phyloP scores from a whole-genome alignment of 2,797 vertebrate species.

The Todus mexicanus region DNA sequence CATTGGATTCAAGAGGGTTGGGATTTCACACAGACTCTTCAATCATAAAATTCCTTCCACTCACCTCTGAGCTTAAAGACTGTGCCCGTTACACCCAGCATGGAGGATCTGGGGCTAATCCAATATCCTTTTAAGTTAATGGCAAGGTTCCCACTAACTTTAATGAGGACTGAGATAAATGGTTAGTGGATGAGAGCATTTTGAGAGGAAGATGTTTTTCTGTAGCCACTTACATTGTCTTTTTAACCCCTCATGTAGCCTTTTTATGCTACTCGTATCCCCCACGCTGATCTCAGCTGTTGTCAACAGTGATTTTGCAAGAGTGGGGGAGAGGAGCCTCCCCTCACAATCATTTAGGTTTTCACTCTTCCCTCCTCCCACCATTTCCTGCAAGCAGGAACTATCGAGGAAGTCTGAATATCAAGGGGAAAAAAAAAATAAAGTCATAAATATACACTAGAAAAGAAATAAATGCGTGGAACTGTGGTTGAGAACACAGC shows the following conservation, averaged over 20 bases:
- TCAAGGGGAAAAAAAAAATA: neutral
- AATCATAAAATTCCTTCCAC: neutral
- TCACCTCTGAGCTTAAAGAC: constrained; percentile 51
- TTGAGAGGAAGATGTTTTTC: neutral
- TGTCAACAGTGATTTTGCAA: neutral
- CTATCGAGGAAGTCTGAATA: neutral
- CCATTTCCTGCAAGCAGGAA: neutral
- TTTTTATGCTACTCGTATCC: neutral
- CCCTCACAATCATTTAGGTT: neutral
- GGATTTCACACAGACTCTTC: constrained; percentile 1
- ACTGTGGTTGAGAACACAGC: neutral
- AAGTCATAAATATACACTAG: neutral
- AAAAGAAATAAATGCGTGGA: neutral
- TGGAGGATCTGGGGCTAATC: neutral
- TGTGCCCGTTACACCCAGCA: constrained; percentile 3
- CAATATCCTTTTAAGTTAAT: constrained; percentile 19
- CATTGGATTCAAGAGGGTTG: neutral
- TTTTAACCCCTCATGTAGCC: neutral
- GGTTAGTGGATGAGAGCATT: neutral
- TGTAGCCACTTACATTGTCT: neutral
- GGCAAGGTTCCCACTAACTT: constrained; percentile 18
- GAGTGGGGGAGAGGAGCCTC: neutral
- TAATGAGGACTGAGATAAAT: constrained; percentile 16
- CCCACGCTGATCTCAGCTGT: neutral
- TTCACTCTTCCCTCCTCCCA: neutral